phyloP scores from a whole-genome alignment of 2,113 vertebrate species.

The Tragulus kanchil region DNA sequence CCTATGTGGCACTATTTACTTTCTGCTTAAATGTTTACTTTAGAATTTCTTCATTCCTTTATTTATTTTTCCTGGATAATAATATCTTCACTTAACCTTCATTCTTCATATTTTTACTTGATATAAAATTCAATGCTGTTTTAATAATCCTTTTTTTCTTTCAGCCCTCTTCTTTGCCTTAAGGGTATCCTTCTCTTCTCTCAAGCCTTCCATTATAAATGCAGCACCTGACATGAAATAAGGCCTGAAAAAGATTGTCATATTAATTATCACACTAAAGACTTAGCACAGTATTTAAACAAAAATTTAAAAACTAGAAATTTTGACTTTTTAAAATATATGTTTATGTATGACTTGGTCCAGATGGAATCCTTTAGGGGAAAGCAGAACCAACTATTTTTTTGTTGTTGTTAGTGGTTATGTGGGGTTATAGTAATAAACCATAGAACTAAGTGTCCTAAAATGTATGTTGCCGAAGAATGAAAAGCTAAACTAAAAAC shows the following conservation, averaged over 20 bases:
- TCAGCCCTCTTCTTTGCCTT: background rate
- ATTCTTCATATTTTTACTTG: background rate
- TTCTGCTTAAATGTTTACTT: background rate
- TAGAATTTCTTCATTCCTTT: background rate
- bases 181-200: background rate
- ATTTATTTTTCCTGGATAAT: background rate
- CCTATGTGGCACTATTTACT: background rate
- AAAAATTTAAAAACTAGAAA: background rate
- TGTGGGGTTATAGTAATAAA: background rate
- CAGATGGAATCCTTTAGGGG: background rate
- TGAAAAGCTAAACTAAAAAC: background rate
- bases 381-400: background rate
- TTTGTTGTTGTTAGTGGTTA: background rate
- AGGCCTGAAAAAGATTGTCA: background rate
- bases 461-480: background rate
- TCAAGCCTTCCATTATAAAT: background rate
- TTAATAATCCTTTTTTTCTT: too few species aligned
- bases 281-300: background rate
- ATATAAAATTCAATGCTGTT: too few species aligned
- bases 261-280: background rate
- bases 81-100: background rate
- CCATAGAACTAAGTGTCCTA: background rate
- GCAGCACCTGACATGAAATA: background rate
- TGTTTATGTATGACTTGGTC: background rate
- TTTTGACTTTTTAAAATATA: background rate